phyloP scores from a whole-genome alignment of 1,140 invertebrate genomes.

The Sminthurides bifidus region DNA sequence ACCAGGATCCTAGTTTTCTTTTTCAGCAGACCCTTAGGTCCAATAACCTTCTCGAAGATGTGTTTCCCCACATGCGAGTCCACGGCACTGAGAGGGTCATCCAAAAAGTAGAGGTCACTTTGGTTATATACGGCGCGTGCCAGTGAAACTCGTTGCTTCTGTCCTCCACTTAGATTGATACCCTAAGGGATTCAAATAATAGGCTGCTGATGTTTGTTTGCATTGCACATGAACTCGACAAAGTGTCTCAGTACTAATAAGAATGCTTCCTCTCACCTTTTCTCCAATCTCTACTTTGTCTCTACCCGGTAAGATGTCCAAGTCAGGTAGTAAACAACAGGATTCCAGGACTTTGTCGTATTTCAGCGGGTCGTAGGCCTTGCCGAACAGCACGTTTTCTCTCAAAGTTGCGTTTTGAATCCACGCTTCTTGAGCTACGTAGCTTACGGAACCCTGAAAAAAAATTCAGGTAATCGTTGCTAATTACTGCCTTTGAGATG shows the following conservation, averaged over 20 bases:
- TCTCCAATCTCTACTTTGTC: conserved; percentile 55
- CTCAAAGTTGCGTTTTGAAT: conserved; percentile 43
- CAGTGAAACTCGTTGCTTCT: conserved; percentile 47
- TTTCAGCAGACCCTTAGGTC: conserved; percentile 32
- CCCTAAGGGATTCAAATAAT: conserved; percentile 33
- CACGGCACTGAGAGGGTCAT: conserved; percentile 50
- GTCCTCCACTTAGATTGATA: conserved; percentile 49
- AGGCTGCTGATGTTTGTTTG: not conserved
- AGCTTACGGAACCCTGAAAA: conserved; percentile 39
- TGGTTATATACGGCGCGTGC: conserved; percentile 35
- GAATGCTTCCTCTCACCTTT: too few relatives aligned
- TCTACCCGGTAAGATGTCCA: conserved; percentile 44
- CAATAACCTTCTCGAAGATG: conserved; percentile 40
- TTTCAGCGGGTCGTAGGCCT: conserved; percentile 20
- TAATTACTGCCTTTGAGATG: not conserved
- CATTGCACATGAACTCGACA: conserved; percentile 26
- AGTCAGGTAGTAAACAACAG: conserved; percentile 45
- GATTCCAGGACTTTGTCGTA: conserved; percentile 42
- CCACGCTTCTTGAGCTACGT: conserved; percentile 46
- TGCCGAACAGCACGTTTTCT: conserved; percentile 45
- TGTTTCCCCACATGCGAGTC: conserved; percentile 46
- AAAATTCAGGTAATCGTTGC: not conserved
- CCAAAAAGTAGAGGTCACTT: conserved; percentile 45
- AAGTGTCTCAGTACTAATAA: too few relatives aligned
- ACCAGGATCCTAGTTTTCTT: conserved; percentile 33